These are phyloP conservation scores for Ascaphus truei DNA, from an alignment of 2,113 vertebrate species.

Conservation along the genomic window DNA sequence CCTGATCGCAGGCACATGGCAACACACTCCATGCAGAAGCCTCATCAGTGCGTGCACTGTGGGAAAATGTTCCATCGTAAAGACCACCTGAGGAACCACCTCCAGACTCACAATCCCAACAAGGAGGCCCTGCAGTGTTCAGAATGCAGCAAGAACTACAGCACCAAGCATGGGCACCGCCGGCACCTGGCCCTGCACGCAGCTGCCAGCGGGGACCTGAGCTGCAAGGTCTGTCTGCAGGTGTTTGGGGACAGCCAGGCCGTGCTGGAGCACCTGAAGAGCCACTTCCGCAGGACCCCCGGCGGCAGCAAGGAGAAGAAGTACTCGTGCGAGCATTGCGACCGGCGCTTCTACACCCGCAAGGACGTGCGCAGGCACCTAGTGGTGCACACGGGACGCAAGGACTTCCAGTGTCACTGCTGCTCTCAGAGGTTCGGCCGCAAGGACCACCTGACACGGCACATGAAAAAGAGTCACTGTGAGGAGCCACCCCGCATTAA, in stretches of 20 bases:
- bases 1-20: slow-evolving; percentile 96
- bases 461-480: slow-evolving; percentile 96
- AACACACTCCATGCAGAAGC: slow-evolving; percentile 98
- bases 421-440: slow-evolving; percentile 96
- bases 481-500: slow-evolving; percentile 92
- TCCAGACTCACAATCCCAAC: slow-evolving; percentile 96
- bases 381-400: slow-evolving; percentile 97
- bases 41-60: slow-evolving; percentile 99
- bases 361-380: slow-evolving; percentile 98
- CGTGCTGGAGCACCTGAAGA: slow-evolving; percentile 94
- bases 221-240: slow-evolving; percentile 96
- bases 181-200: slow-evolving; percentile 95
- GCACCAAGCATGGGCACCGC: slow-evolving; percentile 97
- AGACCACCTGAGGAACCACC: slow-evolving; percentile 98
- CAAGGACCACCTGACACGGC: slow-evolving; percentile 97
- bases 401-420: slow-evolving; percentile 98
- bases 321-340: slow-evolving; percentile 94
- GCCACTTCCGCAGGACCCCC: slow-evolving; percentile 91
- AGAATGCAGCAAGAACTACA: slow-evolving; percentile 97
- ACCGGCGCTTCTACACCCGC: slow-evolving; percentile 94
- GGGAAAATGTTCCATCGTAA: slow-evolving; percentile 99
- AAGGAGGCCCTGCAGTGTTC: slow-evolving; percentile 96
- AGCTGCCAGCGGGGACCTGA: slow-evolving; percentile 94
- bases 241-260: slow-evolving; percentile 87
- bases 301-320: slow-evolving; percentile 91